A percentile compares a stretch with the other conserved stretches of the same genome.
Evolutionary conservation across 2,113 vertebrate genomes (phyloP).

Genomic region (Semnornis frantzii): DNA sequence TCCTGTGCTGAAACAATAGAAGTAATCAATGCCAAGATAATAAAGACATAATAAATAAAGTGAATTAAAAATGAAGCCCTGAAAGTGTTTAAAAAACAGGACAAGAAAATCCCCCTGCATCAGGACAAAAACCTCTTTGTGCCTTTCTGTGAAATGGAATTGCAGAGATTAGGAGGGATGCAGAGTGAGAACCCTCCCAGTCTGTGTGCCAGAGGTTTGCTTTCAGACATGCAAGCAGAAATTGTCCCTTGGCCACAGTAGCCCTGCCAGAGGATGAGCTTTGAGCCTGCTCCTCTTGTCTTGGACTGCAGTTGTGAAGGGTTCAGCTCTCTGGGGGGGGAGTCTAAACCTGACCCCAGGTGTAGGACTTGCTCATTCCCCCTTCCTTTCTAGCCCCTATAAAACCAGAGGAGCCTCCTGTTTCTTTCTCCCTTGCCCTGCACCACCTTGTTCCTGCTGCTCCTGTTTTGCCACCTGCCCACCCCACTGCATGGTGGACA

Average conservation of each 20-base stretch:
- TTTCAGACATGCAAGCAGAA: slow-evolving; percentile 10
- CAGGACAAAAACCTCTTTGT: fast-evolving
- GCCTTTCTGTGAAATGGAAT: background rate
- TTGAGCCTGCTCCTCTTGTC: background rate
- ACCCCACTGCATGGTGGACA: too few relatives aligned
- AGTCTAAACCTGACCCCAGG: too few relatives aligned
- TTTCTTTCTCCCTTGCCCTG: too few relatives aligned
- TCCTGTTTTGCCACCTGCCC: too few relatives aligned
- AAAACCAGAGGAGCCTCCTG: too few relatives aligned
- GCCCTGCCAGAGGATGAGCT: background rate
- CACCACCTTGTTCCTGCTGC: too few relatives aligned
- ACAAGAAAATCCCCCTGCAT: background rate
- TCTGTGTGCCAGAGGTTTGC: slow-evolving; percentile 4
- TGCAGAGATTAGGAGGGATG: background rate
- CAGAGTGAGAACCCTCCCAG: background rate
- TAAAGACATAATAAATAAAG: slow-evolving; percentile 10
- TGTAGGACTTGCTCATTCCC: too few relatives aligned
- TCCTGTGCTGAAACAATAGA: background rate
- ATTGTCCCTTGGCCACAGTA: background rate
- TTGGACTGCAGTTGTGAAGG: background rate
- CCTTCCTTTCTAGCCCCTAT: too few relatives aligned
- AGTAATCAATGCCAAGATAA: background rate
- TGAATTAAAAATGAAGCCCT: background rate
- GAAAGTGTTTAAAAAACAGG: background rate
- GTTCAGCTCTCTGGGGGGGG: too few relatives aligned